Percentiles rank a stretch among this genome's conserved stretches.
These are phyloP conservation scores for Anguilla megastoma DNA, from an alignment of 2,797 vertebrate genomes.

Conservation along the genomic window DNA sequence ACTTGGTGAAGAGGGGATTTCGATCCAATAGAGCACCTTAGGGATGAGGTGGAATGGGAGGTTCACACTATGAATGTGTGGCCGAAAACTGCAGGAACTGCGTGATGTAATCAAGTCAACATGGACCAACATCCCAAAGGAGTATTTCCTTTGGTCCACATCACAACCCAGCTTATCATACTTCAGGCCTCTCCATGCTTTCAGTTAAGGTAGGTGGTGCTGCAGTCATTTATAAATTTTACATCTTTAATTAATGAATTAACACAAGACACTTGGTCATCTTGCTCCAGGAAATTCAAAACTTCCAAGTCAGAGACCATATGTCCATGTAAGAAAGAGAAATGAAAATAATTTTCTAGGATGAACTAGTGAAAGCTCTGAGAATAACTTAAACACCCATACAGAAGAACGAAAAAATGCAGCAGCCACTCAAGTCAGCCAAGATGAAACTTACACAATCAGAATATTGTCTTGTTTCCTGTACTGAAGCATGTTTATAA, in stretches of 20 bases:
- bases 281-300: background rate
- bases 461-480: background rate
- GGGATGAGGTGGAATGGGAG: too few species aligned
- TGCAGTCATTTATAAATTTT: background rate
- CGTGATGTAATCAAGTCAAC: too few species aligned
- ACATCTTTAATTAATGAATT: background rate
- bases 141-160: background rate
- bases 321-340: background rate
- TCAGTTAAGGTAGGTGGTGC: background rate
- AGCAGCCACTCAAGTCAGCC: background rate
- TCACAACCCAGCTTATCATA: background rate
- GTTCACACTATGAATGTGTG: too few species aligned
- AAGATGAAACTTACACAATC: background rate
- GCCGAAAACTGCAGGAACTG: too few species aligned
- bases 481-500: background rate
- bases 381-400: too few species aligned
- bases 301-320: background rate
- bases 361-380: background rate
- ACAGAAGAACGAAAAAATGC: background rate
- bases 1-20: too few species aligned
- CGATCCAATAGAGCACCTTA: too few species aligned
- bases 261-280: background rate
- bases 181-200: background rate
- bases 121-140: too few species aligned
- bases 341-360: background rate